Evolutionary conservation across 2,888 invertebrate genomes (phyloP).

Genomic region (Drosophila vallismaia): DNA sequence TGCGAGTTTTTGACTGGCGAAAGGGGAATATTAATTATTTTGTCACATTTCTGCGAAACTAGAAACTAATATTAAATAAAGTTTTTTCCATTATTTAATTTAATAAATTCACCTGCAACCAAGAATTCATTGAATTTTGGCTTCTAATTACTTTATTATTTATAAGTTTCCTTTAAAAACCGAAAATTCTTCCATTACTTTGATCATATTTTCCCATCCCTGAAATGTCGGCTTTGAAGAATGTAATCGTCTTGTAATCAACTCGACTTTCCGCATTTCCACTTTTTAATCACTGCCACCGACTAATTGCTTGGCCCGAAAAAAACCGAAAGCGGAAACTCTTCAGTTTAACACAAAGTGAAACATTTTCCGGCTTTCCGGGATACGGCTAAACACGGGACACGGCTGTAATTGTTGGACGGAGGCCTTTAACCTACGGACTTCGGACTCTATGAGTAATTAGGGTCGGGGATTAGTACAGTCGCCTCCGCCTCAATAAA

Average conservation of each 20-base stretch:
- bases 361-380: conserved; percentile 58
- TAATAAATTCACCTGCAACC: too few relatives aligned
- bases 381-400: conserved; percentile 41
- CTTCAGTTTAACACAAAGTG: conserved; percentile 52
- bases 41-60: background rate
- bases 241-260: conserved; percentile 37
- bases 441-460: conserved; percentile 63
- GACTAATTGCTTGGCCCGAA: conserved; percentile 60
- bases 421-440: conserved; percentile 51
- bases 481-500: conserved; percentile 68
- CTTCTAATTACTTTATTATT: background rate
- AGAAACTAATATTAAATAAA: background rate
- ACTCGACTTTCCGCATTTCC: conserved; percentile 39
- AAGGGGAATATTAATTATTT: conserved; percentile 16
- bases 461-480: conserved; percentile 72
- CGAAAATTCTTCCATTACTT: background rate
- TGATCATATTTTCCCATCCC: background rate
- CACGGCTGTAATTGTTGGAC: conserved; percentile 69
- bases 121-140: too few relatives aligned
- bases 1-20: background rate
- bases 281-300: conserved; percentile 40
- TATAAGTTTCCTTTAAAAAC: background rate
- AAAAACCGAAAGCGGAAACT: conserved; percentile 57
- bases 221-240: background rate
- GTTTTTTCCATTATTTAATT: too few relatives aligned